phyloP scores from a whole-genome alignment of 2,888 invertebrate genomes.

The Amphipoea oculea region DNA sequence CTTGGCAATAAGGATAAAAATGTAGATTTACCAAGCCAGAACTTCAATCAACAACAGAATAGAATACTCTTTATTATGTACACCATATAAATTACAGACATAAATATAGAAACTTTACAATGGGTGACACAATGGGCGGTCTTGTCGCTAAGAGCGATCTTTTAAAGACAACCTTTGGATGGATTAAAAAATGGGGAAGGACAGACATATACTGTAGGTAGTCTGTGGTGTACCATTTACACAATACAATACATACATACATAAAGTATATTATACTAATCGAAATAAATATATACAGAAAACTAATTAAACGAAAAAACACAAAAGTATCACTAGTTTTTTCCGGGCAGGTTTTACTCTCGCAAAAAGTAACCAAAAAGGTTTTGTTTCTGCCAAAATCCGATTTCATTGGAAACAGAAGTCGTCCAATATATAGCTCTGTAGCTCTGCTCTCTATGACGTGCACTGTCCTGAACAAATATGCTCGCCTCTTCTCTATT shows the following conservation, averaged over 20 bases:
- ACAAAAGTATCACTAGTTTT: not conserved
- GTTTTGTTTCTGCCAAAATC: conserved; percentile 14
- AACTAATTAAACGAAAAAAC: not conserved
- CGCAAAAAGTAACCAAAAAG: conserved; percentile 6
- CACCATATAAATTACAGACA: too few species aligned
- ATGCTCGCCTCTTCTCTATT: conserved; percentile 10
- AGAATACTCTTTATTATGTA: too few species aligned
- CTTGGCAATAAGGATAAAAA: not conserved
- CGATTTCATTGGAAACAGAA: not conserved
- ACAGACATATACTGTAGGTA: too few species aligned
- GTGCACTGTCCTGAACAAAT: conserved; percentile 29
- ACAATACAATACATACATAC: too few species aligned
- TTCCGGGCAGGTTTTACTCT: not conserved
- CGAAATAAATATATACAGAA: too few species aligned
- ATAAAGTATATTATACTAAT: too few species aligned
- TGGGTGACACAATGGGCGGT: too few species aligned
- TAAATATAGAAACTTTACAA: too few species aligned
- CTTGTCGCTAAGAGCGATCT: too few species aligned
- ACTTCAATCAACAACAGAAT: not conserved
- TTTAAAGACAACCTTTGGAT: too few species aligned
- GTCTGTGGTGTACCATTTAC: too few species aligned
- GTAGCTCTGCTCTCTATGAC: conserved; percentile 2
- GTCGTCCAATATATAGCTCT: conserved; percentile 14
- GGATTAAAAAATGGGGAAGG: too few species aligned
- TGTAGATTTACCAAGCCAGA: not conserved